phyloP scores from a whole-genome alignment of 2,888 invertebrate genomes.

The Drepana falcataria region DNA sequence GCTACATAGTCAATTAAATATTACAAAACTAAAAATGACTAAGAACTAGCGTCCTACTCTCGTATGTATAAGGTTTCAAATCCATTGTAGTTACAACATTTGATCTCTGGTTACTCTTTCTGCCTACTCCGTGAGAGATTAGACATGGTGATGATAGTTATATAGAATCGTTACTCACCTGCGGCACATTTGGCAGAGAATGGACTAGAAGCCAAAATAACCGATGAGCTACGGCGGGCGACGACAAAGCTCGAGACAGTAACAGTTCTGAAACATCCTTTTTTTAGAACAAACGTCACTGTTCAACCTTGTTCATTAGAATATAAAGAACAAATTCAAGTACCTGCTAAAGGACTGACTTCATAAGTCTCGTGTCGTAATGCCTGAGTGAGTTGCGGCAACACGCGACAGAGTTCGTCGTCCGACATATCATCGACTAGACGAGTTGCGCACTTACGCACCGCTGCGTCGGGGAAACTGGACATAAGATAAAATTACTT shows the following conservation, averaged over 20 bases:
- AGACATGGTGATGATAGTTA: no score
- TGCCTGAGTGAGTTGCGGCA: constrained; percentile 96
- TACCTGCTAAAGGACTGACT: constrained; percentile 87
- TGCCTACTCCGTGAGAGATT: no score
- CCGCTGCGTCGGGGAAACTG: constrained; percentile 94
- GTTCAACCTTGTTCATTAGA: background rate
- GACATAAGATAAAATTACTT: background rate
- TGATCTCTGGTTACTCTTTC: no score
- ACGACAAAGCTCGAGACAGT: constrained; percentile 86
- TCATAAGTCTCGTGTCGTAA: constrained; percentile 94
- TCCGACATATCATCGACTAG: constrained; percentile 89
- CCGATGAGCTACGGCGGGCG: constrained; percentile 95
- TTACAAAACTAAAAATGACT: no score
- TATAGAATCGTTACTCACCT: constrained; percentile 70
- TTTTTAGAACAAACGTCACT: background rate
- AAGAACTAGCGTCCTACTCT: no score
- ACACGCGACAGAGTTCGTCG: constrained; percentile 93
- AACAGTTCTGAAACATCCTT: constrained; percentile 44
- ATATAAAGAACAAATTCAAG: constrained; percentile 1
- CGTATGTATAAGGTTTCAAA: no score
- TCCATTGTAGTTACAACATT: no score
- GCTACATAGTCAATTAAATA: no score
- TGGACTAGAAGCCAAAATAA: constrained; percentile 96
- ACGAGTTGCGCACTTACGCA: constrained; percentile 89
- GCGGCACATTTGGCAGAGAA: constrained; percentile 89